A percentile compares a stretch with the other conserved stretches of the same genome.
These are phyloP conservation scores for Drosophila seclusa DNA, from an alignment of 2,888 invertebrate species.

Conservation along the genomic window DNA sequence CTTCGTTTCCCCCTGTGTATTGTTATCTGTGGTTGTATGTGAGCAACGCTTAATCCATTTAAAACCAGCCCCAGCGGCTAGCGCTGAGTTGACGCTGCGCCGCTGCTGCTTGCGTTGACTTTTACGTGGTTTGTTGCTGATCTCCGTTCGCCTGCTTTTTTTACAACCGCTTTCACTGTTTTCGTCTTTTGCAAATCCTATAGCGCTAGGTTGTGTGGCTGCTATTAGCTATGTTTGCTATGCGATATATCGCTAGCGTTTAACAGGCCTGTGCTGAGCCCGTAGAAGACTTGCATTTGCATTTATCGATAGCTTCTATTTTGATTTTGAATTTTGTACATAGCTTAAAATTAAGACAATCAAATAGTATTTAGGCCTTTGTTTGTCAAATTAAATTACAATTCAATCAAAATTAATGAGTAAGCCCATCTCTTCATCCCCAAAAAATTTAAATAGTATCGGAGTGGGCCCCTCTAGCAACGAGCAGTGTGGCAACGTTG, in stretches of 20 bases:
- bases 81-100: conserved; percentile 58
- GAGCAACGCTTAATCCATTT: conserved; percentile 61
- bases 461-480: neutral
- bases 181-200: conserved; percentile 64
- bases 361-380: neutral
- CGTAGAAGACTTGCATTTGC: conserved; percentile 8
- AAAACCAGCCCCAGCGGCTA: conserved; percentile 60
- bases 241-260: conserved; percentile 36
- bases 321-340: neutral
- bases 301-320: conserved; percentile 19
- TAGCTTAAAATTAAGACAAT: neutral
- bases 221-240: conserved; percentile 47
- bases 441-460: neutral
- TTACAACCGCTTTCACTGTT: conserved; percentile 61
- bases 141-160: conserved; percentile 49
- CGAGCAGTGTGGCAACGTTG: conserved; percentile 27
- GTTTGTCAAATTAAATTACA: neutral
- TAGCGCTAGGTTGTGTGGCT: conserved; percentile 54
- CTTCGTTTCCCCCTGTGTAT: conserved; percentile 31
- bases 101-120: conserved; percentile 56
- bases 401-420: neutral
- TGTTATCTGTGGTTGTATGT: conserved; percentile 45
- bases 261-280: conserved; percentile 28
- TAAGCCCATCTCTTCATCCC: neutral
- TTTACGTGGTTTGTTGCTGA: conserved; percentile 56